phyloP scores from a whole-genome alignment of 2,113 vertebrate species.

The Petrocephalus zakoni region DNA sequence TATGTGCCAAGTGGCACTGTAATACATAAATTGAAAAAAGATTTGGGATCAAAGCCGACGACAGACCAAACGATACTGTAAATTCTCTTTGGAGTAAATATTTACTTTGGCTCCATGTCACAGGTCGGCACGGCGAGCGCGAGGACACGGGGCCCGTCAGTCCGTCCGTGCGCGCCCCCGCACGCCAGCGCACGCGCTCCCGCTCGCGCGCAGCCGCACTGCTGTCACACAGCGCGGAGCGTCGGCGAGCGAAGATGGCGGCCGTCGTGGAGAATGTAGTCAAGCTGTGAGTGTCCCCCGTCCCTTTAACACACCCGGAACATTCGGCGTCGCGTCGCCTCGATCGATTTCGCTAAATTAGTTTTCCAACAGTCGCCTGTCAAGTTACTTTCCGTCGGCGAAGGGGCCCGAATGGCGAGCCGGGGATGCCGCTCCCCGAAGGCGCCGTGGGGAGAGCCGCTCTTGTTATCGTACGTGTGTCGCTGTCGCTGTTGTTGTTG shows the following conservation, averaged over 20 bases:
- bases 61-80: background rate
- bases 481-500: background rate
- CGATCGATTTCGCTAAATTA: background rate
- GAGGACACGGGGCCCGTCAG: background rate
- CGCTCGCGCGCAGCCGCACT: constrained; percentile 36
- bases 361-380: background rate
- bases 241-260: constrained; percentile 78
- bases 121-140: background rate
- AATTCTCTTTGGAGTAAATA: background rate
- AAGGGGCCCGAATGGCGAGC: background rate
- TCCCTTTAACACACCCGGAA: no score
- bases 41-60: background rate
- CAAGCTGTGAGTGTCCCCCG: constrained; percentile 81
- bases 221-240: constrained; percentile 42
- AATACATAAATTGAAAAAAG: background rate
- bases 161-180: constrained; percentile 32
- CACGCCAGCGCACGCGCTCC: background rate
- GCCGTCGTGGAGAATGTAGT: constrained; percentile 90
- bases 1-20: background rate
- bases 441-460: background rate
- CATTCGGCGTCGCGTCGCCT: background rate
- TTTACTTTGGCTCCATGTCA: background rate
- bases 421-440: background rate
- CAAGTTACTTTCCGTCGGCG: background rate
- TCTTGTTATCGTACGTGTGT: background rate